Conservation (phyloP, 2,113 vertebrate species). For the Cheilinus undulatus region DNA sequence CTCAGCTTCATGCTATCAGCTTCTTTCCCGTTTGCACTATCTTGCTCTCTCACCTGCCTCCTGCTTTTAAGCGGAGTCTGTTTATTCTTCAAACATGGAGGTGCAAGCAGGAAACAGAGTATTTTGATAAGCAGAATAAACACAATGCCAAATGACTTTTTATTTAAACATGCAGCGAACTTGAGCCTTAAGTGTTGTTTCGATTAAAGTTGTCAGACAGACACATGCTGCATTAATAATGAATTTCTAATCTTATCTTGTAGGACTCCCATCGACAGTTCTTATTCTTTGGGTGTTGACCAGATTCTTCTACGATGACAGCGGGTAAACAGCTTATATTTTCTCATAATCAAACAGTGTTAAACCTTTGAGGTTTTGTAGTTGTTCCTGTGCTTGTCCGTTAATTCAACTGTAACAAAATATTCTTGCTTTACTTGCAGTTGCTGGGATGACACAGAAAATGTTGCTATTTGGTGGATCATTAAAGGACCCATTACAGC, state of each 20-base stretch:
- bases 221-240: constrained; percentile 16
- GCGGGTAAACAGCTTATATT: constrained; percentile 62
- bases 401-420: background rate
- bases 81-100: constrained; percentile 1
- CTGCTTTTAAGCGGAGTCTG: constrained; percentile 23
- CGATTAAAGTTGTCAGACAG: constrained; percentile 17
- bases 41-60: background rate
- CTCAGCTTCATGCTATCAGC: constrained; percentile 33
- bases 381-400: background rate
- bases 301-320: constrained; percentile 81
- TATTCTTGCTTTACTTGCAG: constrained; percentile 58
- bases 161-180: constrained; percentile 11
- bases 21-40: background rate
- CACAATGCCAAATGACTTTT: constrained; percentile 2
- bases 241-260: constrained; percentile 11
- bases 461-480: constrained; percentile 83
- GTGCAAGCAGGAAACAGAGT: constrained; percentile 14
- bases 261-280: constrained; percentile 80
- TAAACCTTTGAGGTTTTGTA: background rate
- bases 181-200: background rate
- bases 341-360: background rate
- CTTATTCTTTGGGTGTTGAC: constrained; percentile 82
- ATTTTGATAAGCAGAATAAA: constrained; percentile 16
- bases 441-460: constrained; percentile 85
- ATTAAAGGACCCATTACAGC: constrained; percentile 85